Evolutionary conservation across 1,140 invertebrate genomes (phyloP).

Genomic region (Drosophila nasuta): DNA sequence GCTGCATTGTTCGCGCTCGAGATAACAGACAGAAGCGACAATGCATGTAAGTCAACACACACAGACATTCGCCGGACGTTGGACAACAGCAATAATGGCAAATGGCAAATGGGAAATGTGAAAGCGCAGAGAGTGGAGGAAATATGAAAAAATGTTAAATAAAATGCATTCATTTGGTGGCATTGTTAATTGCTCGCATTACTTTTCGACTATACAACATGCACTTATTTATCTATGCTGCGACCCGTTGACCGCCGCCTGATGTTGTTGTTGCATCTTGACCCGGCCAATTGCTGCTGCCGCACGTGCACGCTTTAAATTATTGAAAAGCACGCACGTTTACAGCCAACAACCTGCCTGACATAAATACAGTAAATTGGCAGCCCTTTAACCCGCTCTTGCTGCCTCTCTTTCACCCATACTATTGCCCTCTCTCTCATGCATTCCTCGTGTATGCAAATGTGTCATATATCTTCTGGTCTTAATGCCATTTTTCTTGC

Average conservation of each 20-base stretch:
- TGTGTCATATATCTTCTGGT: constrained; percentile 72
- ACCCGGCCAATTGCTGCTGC: constrained; percentile 30
- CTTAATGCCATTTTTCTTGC: constrained; percentile 79
- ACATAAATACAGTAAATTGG: constrained; percentile 74
- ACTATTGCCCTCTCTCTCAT: background rate
- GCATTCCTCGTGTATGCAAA: constrained; percentile 57
- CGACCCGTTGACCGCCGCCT: constrained; percentile 5
- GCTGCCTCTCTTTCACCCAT: background rate
- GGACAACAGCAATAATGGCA: constrained; percentile 19
- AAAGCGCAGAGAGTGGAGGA: background rate
- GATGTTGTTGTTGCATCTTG: constrained; percentile 21
- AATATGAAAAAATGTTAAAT: constrained; percentile 39
- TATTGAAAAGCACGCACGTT: constrained; percentile 65
- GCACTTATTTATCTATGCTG: constrained; percentile 43
- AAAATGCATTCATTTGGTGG: constrained; percentile 67
- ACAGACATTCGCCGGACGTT: background rate
- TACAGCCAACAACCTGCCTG: constrained; percentile 25
- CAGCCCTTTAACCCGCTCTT: constrained; percentile 47
- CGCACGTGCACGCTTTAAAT: constrained; percentile 54
- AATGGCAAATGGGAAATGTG: background rate
- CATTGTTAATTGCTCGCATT: constrained; percentile 73
- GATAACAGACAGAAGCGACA: constrained; percentile 64
- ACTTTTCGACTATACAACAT: constrained; percentile 24
- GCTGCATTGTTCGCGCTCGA: constrained; percentile 65
- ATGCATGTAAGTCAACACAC: constrained; percentile 46